Conservation (phyloP, 1,140 invertebrate species). For the Drosophila arawakana region DNA sequence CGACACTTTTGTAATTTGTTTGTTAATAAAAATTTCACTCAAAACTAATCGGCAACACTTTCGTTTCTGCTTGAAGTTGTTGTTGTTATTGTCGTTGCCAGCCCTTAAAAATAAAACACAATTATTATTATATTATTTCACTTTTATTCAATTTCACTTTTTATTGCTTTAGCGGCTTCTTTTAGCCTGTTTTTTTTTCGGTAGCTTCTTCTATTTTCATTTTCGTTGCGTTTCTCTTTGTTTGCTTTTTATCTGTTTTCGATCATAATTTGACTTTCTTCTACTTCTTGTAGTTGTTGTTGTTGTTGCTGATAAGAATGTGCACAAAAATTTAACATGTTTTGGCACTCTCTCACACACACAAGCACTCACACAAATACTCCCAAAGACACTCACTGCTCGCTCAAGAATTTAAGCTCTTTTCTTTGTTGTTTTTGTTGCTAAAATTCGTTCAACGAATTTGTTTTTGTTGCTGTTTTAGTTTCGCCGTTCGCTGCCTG, state of each 20-base stretch:
- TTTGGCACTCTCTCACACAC: slow-evolving; percentile 15
- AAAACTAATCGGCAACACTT: slow-evolving; percentile 52
- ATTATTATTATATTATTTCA: slow-evolving; percentile 49
- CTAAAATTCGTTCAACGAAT: slow-evolving; percentile 58
- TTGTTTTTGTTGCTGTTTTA: slow-evolving; percentile 16
- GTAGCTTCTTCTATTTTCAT: not conserved
- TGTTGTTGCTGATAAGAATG: slow-evolving; percentile 34
- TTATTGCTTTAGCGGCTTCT: slow-evolving; percentile 9
- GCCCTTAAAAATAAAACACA: slow-evolving; percentile 8
- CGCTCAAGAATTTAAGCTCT: slow-evolving; percentile 14
- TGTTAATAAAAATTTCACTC: slow-evolving; percentile 56
- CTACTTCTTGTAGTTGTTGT: slow-evolving; percentile 7
- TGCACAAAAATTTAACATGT: slow-evolving; percentile 35
- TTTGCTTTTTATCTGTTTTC: slow-evolving; percentile 20
- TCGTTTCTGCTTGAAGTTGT: slow-evolving; percentile 49
- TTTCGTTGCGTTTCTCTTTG: slow-evolving; percentile 15
- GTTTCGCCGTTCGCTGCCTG: slow-evolving; percentile 29
- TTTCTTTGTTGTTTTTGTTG: slow-evolving; percentile 14
- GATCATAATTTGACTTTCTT: slow-evolving; percentile 26
- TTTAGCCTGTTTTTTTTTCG: slow-evolving; percentile 11
- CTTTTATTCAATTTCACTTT: slow-evolving; percentile 58
- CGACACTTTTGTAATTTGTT: slow-evolving; percentile 61
- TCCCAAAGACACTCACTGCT: slow-evolving; percentile 1
- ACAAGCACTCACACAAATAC: slow-evolving; percentile 1
- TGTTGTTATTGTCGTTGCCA: slow-evolving; percentile 41